These are phyloP conservation scores for Stenurella melanura DNA, from an alignment of 2,888 invertebrate species.

Conservation along the genomic window DNA sequence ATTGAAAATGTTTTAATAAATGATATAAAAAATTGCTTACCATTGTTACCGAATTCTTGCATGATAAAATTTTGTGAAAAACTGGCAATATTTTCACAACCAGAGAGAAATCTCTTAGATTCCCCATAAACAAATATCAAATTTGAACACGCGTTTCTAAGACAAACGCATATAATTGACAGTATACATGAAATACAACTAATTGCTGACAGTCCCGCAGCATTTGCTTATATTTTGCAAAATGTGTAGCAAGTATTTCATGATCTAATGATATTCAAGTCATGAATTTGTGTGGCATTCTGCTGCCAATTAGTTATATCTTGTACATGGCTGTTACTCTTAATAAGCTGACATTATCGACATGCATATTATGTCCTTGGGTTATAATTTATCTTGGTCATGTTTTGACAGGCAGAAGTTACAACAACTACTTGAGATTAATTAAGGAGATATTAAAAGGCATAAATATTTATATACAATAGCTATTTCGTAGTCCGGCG, in stretches of 20 bases:
- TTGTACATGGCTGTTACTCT: conserved; percentile 24
- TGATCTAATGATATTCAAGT: conserved; percentile 23
- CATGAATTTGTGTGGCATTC: conserved; percentile 28
- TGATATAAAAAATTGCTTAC: too few species aligned
- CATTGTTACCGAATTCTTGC: too few species aligned
- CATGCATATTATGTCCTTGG: conserved; percentile 27
- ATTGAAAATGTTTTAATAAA: too few species aligned
- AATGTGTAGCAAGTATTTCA: conserved; percentile 21
- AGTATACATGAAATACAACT: neutral
- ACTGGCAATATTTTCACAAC: too few species aligned
- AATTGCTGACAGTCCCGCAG: neutral
- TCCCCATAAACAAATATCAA: too few species aligned
- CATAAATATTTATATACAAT: neutral
- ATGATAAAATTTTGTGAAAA: too few species aligned
- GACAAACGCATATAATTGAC: neutral
- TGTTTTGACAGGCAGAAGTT: conserved; percentile 34
- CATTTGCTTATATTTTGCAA: conserved; percentile 17
- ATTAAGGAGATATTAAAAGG: conserved; percentile 7
- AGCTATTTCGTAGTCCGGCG: too few species aligned
- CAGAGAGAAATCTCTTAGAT: too few species aligned
- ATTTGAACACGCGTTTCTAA: too few species aligned
- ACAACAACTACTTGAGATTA: conserved; percentile 22
- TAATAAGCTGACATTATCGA: conserved; percentile 37
- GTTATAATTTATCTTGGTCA: conserved; percentile 21
- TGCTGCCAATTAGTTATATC: conserved; percentile 33